Evolutionary conservation across 2,888 invertebrate genomes (phyloP).

Genomic region (Ectemnius cavifrons): DNA sequence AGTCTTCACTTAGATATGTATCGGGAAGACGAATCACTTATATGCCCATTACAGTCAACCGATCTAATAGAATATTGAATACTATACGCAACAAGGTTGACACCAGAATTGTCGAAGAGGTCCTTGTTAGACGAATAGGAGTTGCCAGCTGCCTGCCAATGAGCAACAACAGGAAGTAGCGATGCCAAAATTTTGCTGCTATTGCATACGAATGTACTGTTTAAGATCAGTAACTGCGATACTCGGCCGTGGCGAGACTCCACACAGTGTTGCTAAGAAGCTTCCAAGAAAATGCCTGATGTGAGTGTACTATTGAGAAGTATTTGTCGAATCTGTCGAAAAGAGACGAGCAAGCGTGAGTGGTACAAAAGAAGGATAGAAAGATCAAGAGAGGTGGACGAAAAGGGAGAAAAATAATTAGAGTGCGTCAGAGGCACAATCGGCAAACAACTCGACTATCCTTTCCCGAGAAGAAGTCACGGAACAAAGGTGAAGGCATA

Average conservation of each 20-base stretch:
- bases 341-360: neutral
- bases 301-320: neutral
- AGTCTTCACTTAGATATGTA: no score
- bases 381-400: neutral
- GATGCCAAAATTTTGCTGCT: neutral
- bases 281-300: neutral
- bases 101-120: no score
- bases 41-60: no score
- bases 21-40: no score
- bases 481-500: conserved; percentile 60
- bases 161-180: no score
- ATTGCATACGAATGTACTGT: conserved; percentile 3
- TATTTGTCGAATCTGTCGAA: neutral
- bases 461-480: conserved; percentile 22
- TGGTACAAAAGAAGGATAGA: no score
- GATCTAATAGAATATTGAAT: no score
- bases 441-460: conserved; percentile 12
- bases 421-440: conserved; percentile 20
- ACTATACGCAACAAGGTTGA: no score
- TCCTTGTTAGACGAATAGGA: no score
- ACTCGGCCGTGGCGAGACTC: neutral
- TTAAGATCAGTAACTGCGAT: neutral
- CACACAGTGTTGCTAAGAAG: neutral
- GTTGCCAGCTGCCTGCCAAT: no score
- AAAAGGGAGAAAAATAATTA: conserved; percentile 11